phyloP scores from a whole-genome alignment of 2,797 vertebrate genomes.

The Todus mexicanus region DNA sequence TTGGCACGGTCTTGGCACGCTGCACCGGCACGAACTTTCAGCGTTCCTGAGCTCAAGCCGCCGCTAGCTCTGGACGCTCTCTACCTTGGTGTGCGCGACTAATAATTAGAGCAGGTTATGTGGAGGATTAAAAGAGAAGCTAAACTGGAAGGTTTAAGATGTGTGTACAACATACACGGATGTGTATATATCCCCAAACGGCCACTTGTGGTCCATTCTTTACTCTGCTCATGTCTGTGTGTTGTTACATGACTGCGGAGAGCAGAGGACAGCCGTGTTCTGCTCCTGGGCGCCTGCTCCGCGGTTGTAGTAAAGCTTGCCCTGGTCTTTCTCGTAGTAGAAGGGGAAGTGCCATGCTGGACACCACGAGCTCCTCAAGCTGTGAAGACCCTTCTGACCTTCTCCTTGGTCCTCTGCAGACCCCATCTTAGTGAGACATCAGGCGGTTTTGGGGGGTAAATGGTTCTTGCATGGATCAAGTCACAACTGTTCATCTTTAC shows the following conservation, averaged over 20 bases:
- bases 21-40: not conserved
- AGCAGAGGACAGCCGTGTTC: not conserved
- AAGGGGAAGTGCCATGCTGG: not conserved
- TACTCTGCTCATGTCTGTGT: not conserved
- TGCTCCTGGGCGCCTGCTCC: not conserved
- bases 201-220: not conserved
- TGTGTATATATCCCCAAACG: not conserved
- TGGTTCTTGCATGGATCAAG: accelerated
- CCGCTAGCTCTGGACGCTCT: not conserved
- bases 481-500: not conserved
- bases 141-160: not conserved
- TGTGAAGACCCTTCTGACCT: not conserved
- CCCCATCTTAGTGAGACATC: not conserved
- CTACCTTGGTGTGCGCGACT: not conserved
- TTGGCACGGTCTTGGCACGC: not conserved
- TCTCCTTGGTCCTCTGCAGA: not conserved
- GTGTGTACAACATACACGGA: accelerated
- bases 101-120: not conserved
- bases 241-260: not conserved
- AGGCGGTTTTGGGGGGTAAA: not conserved
- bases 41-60: not conserved
- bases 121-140: constrained; percentile 9
- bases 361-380: not conserved
- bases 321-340: not conserved
- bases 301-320: not conserved